Evolutionary conservation across 2,888 invertebrate species (phyloP), one percentile per base, ranked within the genome.

Genomic region (Ochropleura plecta): DNA sequence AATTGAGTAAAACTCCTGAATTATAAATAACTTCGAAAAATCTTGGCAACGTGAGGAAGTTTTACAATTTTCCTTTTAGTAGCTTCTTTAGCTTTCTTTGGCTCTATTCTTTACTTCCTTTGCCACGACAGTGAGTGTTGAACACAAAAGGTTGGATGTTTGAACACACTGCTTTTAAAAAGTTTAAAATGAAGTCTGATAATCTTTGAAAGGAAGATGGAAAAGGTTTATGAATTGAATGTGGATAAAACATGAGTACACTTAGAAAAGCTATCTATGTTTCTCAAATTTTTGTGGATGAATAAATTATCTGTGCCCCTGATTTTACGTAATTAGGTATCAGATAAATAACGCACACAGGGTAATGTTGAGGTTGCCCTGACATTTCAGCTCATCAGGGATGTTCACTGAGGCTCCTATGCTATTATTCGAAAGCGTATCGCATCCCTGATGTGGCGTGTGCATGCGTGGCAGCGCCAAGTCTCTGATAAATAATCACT

Each of bases 1-100:
- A 70, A 77, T 78, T 73, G 55, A 76, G 63, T 75, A 55, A 68
- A 76, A 86, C 82, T 82, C 44, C 69, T 71, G 73, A 81, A 76
- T 84, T 69, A 78, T 69, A 71, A 78, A 82, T 51, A 76, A 70
- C 64, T 81, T 81, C 18, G 53, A 16, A 70, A 76, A 74, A 71
- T 84, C 73, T 78, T 64, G 42, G 40, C 55, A 78, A 67, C 55
- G 70, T 72, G 60, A 62, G 66, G 16, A 75, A 78, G 59, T 81
- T 77, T 74, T 40, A n/a, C 64, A 73, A 68, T 30, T 59, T 80
- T 73, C 70, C 66, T 70, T 79, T 73, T 57, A 76, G 70, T 44
- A 63, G 42, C 49, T 63, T 64, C 60, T 75, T 66, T 18, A 12
- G 53, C 20, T 74, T 64, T 63, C 68, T 66, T 68, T 72, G 67